These are phyloP conservation scores for Podarcis cretensis DNA, from an alignment of 2,113 vertebrate species.

Conservation along the genomic window DNA sequence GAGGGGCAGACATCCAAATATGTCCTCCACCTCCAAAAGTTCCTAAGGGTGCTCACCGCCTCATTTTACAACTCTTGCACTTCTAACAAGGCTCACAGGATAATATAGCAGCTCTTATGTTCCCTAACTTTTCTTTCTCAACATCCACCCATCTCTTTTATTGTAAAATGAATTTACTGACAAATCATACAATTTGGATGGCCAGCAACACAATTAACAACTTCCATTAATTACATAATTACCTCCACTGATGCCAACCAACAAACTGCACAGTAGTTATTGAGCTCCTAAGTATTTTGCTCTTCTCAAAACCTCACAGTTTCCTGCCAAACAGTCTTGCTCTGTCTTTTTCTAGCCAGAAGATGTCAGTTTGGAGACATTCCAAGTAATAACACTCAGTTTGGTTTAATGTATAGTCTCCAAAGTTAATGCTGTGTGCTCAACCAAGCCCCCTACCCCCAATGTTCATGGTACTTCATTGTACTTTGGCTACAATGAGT, in stretches of 20 bases:
- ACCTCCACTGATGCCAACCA: background rate
- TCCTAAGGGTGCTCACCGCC: no score
- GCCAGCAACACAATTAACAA: background rate
- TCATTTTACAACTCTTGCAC: background rate
- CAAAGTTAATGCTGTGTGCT: background rate
- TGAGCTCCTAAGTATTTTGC: background rate
- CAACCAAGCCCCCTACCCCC: no score
- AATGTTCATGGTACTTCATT: no score
- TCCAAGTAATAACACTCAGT: background rate
- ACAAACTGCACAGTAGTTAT: background rate
- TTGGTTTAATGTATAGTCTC: no score
- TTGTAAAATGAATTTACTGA: background rate
- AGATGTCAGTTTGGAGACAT: background rate
- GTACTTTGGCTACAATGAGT: background rate
- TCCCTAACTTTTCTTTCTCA: no score
- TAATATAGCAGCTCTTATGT: background rate
- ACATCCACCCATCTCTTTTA: background rate
- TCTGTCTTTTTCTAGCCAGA: background rate
- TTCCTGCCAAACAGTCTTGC: background rate
- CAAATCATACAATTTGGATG: no score
- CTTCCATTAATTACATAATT: background rate
- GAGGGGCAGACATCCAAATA: no score
- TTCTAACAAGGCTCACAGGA: background rate
- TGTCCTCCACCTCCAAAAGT: no score
- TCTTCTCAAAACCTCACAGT: background rate